Evolutionary conservation across 2,797 vertebrate genomes (phyloP), one percentile per base, ranked within the genome.

Genomic region (Rhodeus uyekii): DNA sequence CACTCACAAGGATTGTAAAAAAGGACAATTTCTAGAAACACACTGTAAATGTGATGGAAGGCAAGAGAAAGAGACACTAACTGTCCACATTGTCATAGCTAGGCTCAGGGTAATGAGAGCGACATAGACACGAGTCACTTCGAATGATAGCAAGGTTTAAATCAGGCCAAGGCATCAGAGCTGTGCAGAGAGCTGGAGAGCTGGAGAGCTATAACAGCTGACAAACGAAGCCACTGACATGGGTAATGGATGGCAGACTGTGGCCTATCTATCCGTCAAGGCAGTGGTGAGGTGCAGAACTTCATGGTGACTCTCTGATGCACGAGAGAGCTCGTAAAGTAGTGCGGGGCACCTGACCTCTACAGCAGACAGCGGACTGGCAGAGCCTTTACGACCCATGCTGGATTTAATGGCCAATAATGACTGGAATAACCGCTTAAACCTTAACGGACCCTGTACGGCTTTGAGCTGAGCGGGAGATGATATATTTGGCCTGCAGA

Each of bases 21-120:
- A 94, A 95, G 95, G 95, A 95, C 94, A 94, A 96, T 98, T 97
- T 96, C 94, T 95, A 94, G 94, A 96, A 96, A 96, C 90, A 94
- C 80, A 92, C 93, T 93, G 96, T 99, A 98, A 98, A 98, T 98
- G 96, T 94, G 91, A 93, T 89, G 94, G 96, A 97, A 44, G 42
- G 53, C 42, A 50, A 86, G 76, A 84, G 60, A 75, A 76, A 78
- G 84, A 80, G 80, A 85, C 94, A 91, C 95, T 93, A 91, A 92
- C 94, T 93, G 93, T 93, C 93, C 93, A 83, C 94, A 92, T 93
- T 92, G 92, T 95, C 96, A 96, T 89, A 93, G 94, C 95, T 94
- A 94, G 95, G 94, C 95, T 96, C 95, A 93, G 94, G 92, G 91
- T 89, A 90, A 89, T 92, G 94, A 71, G 80, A 77, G 81, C 42